Evolutionary conservation across 35 echinoderm and acorn worm genomes (phyloP).

Genomic region (Apostichopus californicus): DNA sequence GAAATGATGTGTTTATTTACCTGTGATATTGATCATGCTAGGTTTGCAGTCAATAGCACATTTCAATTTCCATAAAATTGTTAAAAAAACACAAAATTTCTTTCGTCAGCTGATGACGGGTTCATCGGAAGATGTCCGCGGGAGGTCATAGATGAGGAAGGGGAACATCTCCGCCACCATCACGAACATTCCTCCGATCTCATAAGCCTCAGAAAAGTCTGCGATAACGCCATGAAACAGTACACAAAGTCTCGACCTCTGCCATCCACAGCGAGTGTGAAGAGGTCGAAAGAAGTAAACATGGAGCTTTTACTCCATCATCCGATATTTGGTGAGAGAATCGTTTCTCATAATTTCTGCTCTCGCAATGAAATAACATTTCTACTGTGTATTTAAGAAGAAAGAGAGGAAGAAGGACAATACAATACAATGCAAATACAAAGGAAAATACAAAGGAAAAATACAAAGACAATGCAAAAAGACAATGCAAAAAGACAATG

Average conservation of each 20-base stretch:
- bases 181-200: conserved; percentile 70
- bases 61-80: too few relatives aligned
- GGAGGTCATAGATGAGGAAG: conserved; percentile 76
- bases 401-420: too few relatives aligned
- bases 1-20: too few relatives aligned
- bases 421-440: too few relatives aligned
- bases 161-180: conserved; percentile 37
- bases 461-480: too few relatives aligned
- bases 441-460: too few relatives aligned
- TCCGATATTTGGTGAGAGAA: conserved; percentile 83
- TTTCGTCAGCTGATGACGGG: conserved; percentile 64
- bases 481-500: too few relatives aligned
- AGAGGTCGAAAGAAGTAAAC: conserved; percentile 82
- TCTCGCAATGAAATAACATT: not conserved
- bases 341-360: not conserved
- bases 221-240: conserved; percentile 77
- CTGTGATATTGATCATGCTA: too few relatives aligned
- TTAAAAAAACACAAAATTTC: not conserved
- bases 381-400: not conserved
- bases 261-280: conserved; percentile 86
- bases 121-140: conserved; percentile 79
- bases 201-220: conserved; percentile 55
- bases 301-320: conserved; percentile 54
- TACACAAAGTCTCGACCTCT: conserved; percentile 86
- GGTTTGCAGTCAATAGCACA: too few relatives aligned